Evolutionary conservation across 2,888 invertebrate genomes (phyloP).

Genomic region (Hirtodrosophila cameraria): DNA sequence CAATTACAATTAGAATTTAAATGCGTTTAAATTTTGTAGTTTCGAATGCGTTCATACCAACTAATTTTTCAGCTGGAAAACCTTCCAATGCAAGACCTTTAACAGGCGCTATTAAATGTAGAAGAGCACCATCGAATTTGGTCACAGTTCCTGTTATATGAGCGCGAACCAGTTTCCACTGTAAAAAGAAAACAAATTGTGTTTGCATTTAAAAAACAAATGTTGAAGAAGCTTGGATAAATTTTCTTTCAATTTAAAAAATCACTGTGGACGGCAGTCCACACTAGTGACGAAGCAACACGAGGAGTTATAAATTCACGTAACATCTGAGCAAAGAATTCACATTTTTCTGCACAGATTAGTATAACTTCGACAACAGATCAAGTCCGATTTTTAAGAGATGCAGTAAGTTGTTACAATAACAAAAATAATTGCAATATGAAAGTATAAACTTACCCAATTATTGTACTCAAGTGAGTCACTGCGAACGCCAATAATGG

Average conservation of each 20-base stretch:
- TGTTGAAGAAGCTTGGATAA: too few relatives aligned
- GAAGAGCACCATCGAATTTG: slow-evolving; percentile 86
- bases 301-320: too few relatives aligned
- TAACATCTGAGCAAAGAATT: too few relatives aligned
- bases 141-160: slow-evolving; percentile 81
- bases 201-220: too few relatives aligned
- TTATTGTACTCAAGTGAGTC: slow-evolving; percentile 86
- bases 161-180: slow-evolving; percentile 78
- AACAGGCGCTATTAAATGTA: slow-evolving; percentile 87
- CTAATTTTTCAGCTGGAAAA: slow-evolving; percentile 78
- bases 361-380: too few relatives aligned
- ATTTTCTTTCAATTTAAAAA: too few relatives aligned
- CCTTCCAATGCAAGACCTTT: slow-evolving; percentile 85
- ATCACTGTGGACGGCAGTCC: too few relatives aligned
- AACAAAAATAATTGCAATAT: not conserved
- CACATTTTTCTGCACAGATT: too few relatives aligned
- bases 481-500: slow-evolving; percentile 88
- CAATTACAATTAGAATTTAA: not conserved
- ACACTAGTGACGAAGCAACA: too few relatives aligned
- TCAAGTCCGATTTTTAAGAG: too few relatives aligned
- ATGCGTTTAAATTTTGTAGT: not conserved
- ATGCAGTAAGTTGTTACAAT: too few relatives aligned
- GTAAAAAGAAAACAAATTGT: too few relatives aligned
- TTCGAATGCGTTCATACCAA: slow-evolving; percentile 74
- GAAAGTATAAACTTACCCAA: slow-evolving; percentile 59